Conservation (phyloP, 2,113 vertebrate species). For the Lonchura striata region DNA sequence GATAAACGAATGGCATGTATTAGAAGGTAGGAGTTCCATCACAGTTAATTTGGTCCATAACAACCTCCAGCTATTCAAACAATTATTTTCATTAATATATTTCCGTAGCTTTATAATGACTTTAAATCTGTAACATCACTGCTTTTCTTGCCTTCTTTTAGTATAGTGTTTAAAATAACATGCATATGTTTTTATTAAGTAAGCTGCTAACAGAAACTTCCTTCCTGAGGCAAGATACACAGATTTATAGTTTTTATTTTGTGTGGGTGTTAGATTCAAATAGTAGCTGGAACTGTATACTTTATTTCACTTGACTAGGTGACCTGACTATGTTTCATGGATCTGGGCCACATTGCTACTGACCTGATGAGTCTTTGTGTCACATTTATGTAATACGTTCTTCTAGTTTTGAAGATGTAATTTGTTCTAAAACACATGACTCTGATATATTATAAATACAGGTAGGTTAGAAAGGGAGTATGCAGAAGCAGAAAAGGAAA, state of each 20-base stretch:
- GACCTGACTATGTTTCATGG: rapidly evolving
- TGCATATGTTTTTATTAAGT: rapidly evolving
- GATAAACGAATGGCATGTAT: constrained; percentile 78
- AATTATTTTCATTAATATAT: background rate
- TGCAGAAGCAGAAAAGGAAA: background rate
- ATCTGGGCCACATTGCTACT: background rate
- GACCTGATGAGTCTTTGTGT: rapidly evolving
- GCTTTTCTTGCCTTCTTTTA: background rate
- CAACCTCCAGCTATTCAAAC: background rate
- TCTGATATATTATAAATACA: background rate
- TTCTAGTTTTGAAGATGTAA: background rate
- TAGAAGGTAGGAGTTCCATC: constrained; percentile 77
- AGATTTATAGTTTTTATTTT: background rate
- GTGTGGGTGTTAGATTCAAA: background rate
- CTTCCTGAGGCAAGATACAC: background rate
- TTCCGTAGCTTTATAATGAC: background rate
- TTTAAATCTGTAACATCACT: background rate
- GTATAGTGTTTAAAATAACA: background rate
- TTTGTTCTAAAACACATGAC: background rate
- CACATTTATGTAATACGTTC: background rate
- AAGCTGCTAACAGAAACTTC: background rate
- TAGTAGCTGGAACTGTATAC: background rate
- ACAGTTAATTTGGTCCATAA: background rate
- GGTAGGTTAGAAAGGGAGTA: background rate
- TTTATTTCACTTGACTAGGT: background rate